Conservation (phyloP, 1,140 invertebrate species). For the Brachystomella parvula region DNA sequence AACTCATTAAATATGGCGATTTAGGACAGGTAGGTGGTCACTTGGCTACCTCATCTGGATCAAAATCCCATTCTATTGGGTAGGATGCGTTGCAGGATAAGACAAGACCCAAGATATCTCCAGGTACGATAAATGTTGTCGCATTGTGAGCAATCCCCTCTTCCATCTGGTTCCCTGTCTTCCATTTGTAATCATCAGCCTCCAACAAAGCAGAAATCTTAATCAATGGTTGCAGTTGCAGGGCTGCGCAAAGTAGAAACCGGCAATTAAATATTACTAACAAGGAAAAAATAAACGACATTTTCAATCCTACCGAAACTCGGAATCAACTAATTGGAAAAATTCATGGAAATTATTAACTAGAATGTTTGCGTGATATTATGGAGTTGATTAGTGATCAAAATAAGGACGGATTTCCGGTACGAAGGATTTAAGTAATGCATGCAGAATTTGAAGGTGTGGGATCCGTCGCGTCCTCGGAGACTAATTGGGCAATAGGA, state of each 20-base stretch:
- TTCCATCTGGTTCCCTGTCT: conserved; percentile 1
- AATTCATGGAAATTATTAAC: not conserved
- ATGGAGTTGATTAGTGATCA: too few relatives aligned
- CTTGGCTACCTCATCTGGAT: not conserved
- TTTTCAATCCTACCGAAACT: not conserved
- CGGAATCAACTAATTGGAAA: not conserved
- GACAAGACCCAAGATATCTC: not conserved
- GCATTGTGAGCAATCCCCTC: not conserved
- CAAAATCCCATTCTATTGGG: conserved; percentile 1
- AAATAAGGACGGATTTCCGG: too few relatives aligned
- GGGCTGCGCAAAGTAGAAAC: not conserved
- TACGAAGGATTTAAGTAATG: too few relatives aligned
- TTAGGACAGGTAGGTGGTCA: not conserved
- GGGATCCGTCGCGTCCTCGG: too few relatives aligned
- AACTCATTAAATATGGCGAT: not conserved
- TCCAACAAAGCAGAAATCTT: not conserved
- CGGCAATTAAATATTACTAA: not conserved
- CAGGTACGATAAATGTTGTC: not conserved
- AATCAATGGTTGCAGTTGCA: not conserved
- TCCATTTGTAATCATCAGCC: not conserved
- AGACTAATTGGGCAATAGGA: too few relatives aligned
- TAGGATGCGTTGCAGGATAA: not conserved
- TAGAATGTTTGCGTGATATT: not conserved
- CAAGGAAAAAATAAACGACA: not conserved
- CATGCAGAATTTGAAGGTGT: too few relatives aligned